Evolutionary conservation across 2,113 vertebrate species (phyloP).

Genomic region (Pagrus major): DNA sequence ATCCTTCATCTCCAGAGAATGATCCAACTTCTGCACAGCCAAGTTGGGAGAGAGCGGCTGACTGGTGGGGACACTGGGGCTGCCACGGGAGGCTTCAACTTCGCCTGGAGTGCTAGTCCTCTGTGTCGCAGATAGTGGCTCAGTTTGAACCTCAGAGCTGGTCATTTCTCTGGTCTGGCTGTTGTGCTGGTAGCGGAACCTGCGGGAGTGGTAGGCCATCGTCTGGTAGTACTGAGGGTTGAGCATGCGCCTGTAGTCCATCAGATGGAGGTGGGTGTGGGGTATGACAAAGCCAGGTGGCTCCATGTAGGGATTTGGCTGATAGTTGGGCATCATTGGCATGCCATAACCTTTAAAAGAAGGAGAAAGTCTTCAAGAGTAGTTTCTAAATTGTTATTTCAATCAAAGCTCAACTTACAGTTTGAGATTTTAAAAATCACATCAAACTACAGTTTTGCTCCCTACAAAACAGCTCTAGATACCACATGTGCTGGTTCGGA

Average conservation of each 20-base stretch:
- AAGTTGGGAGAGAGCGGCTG: neutral
- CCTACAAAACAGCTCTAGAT: too few species aligned
- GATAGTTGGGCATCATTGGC: constrained; percentile 77
- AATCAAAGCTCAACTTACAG: neutral
- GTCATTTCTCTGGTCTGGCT: constrained; percentile 63
- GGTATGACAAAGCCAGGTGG: constrained; percentile 81
- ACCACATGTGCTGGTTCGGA: too few species aligned
- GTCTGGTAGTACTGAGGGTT: constrained; percentile 81
- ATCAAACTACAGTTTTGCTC: too few species aligned
- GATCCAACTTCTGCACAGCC: constrained; percentile 23
- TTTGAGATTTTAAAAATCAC: too few species aligned
- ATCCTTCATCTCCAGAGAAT: neutral
- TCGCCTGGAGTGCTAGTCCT: neutral
- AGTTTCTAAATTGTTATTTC: neutral
- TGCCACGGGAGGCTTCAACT: neutral
- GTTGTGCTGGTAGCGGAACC: constrained; percentile 80
- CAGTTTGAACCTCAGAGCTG: constrained; percentile 84
- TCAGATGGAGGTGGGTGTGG: constrained; percentile 80
- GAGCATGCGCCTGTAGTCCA: constrained; percentile 83
- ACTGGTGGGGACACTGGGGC: neutral
- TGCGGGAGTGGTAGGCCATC: constrained; percentile 82
- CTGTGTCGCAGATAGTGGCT: constrained; percentile 54
- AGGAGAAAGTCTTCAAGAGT: neutral
- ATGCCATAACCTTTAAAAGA: constrained; percentile 75
- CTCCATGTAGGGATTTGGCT: constrained; percentile 77